Evolutionary conservation across 1,140 invertebrate genomes (phyloP), one percentile per base, ranked within the genome.

Genomic region (Trichomalopsis sarcophagae): DNA sequence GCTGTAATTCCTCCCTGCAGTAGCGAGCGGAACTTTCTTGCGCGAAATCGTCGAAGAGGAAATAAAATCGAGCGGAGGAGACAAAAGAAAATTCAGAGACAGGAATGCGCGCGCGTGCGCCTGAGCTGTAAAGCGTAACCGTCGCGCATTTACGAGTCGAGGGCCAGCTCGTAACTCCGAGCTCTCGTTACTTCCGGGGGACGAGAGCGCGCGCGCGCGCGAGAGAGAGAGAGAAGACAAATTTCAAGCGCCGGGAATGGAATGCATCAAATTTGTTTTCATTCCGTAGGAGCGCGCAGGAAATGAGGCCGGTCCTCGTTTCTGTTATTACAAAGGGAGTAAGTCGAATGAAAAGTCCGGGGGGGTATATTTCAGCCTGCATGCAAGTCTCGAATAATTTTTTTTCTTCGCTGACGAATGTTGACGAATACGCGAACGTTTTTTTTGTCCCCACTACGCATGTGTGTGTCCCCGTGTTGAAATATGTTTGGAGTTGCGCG

Each of bases 231-330:
- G n/a, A 50, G 23, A 77, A 62, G 77, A 66, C 77, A 66, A 79
- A 79, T 79, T 79, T 36, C 77, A 7, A 79, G 27, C 23, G 2
- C 13, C 6, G 75, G 14, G 75, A 33, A 79, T 36, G 55, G 47
- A 66, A 79, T 36, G 50, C 77, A 66, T 79, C 77, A 66, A 79
- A 79, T 79, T 79, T 79, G 77, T 79, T 79, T 79, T 66, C 77
- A 79, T 79, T 79, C 44, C 40, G 17, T n/a, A n/a, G 55, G 17
- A 62, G 50, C 50, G 13, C 50, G 13, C 50, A 55, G 73, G 73
- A 75, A 75, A 75, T 75, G 36, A 75, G 73, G 73, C 33, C 36
- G 9, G 27, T 17, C 17, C 17, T 62, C 55, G 55, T n/a, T 62
- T 4, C 17, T 14, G 17, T 62, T 62, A 62, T 62, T 62, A 44